Percentiles rank a stretch among this genome's conserved stretches.
phyloP scores from a whole-genome alignment of 2,888 invertebrate species.

The Tetanocera ferruginea region DNA sequence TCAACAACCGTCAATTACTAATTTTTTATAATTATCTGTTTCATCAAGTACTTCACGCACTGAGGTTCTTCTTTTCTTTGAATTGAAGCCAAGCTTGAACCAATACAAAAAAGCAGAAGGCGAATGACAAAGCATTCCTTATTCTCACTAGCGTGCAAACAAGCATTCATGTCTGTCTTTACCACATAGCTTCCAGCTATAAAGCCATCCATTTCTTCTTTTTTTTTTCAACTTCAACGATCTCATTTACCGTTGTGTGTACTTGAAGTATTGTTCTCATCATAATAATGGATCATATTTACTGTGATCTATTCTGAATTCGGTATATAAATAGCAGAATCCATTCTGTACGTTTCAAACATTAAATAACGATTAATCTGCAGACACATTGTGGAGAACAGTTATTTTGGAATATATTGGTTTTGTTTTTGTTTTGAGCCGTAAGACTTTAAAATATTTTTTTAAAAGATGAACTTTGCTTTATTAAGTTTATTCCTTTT shows the following conservation, averaged over 20 bases:
- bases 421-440: no score
- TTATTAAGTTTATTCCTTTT: constrained; percentile 48
- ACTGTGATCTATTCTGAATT: background rate
- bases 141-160: background rate
- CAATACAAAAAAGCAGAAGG: background rate
- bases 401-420: no score
- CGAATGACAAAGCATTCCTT: background rate
- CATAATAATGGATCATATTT: background rate
- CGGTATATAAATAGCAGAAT: constrained; percentile 58
- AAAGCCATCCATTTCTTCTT: constrained; percentile 18
- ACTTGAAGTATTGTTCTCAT: constrained; percentile 37
- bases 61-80: constrained; percentile 36
- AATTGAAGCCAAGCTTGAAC: background rate
- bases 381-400: constrained; percentile 50
- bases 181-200: constrained; percentile 43
- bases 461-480: constrained; percentile 45
- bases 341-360: constrained; percentile 57
- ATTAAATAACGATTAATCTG: constrained; percentile 57
- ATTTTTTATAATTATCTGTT: constrained; percentile 20
- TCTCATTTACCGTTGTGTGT: constrained; percentile 50
- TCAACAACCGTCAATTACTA: background rate
- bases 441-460: no score
- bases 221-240: constrained; percentile 32
- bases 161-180: background rate
- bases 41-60: constrained; percentile 42